phyloP scores from a whole-genome alignment of 2,797 vertebrate genomes.

The Microcaecilia unicolor region DNA sequence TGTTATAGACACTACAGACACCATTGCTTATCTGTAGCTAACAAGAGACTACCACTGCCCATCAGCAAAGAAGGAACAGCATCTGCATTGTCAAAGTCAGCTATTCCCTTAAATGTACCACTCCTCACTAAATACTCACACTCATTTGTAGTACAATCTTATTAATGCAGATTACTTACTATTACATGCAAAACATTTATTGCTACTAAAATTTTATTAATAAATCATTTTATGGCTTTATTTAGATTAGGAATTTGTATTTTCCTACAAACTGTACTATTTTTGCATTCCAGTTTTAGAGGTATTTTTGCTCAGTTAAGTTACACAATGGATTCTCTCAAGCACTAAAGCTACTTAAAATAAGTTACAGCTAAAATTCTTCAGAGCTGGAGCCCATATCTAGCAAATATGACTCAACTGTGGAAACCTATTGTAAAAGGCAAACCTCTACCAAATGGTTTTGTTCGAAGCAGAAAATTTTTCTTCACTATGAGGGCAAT shows the following conservation, averaged over 20 bases:
- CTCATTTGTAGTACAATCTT: conserved; percentile 48
- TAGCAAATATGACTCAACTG: too few relatives aligned
- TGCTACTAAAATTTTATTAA: conserved; percentile 89
- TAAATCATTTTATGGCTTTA: conserved; percentile 83
- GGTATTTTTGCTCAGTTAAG: conserved; percentile 55
- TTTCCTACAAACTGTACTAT: conserved; percentile 65
- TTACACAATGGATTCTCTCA: conserved; percentile 40
- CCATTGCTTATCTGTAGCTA: too few relatives aligned
- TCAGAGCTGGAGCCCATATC: too few relatives aligned
- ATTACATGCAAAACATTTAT: conserved; percentile 88
- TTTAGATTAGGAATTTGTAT: conserved; percentile 60
- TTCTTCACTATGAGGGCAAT: too few relatives aligned
- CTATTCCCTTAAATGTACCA: too few relatives aligned
- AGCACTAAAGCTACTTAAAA: conserved; percentile 40
- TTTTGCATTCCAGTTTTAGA: conserved; percentile 74
- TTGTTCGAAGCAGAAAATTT: conserved; percentile 3
- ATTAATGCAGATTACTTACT: conserved; percentile 59
- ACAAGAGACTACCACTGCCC: too few relatives aligned
- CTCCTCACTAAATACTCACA: too few relatives aligned
- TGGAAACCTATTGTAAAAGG: conserved; percentile 35
- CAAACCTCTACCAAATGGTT: conserved; percentile 7
- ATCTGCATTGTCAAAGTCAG: too few relatives aligned
- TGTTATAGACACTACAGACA: too few relatives aligned
- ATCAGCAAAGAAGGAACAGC: too few relatives aligned
- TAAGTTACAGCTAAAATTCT: conserved; percentile 40